These are phyloP conservation scores for Drosophila anceps DNA, from an alignment of 2,888 invertebrate genomes.

Conservation along the genomic window DNA sequence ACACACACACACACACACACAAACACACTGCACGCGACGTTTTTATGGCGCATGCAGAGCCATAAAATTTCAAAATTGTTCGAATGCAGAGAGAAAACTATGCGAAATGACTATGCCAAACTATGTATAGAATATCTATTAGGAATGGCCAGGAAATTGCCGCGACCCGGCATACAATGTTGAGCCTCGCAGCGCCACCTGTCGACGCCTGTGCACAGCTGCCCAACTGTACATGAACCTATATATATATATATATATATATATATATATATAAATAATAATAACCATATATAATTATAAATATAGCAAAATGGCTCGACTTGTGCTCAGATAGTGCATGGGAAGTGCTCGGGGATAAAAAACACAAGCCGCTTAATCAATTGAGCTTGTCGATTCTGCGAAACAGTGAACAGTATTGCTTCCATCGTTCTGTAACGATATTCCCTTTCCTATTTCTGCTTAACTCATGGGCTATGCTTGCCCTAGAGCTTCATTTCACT, in stretches of 20 bases:
- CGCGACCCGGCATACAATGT: conserved; percentile 34
- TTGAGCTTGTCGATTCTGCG: conserved; percentile 12
- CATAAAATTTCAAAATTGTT: conserved; percentile 47
- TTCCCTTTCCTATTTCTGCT: not conserved
- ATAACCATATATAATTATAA: not conserved
- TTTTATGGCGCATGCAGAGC: conserved; percentile 62
- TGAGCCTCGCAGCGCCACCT: conserved; percentile 44
- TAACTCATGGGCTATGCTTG: not conserved
- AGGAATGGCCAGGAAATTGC: conserved; percentile 42
- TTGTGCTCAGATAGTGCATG: conserved; percentile 14
- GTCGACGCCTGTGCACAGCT: conserved; percentile 20
- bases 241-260: not conserved
- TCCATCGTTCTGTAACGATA: not conserved
- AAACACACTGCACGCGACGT: conserved; percentile 47
- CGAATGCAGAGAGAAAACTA: conserved; percentile 29
- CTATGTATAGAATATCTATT: conserved; percentile 63
- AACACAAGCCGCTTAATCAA: conserved; percentile 21
- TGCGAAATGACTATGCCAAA: conserved; percentile 54
- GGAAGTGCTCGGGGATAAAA: conserved; percentile 25
- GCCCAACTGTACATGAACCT: not conserved
- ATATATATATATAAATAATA: not conserved
- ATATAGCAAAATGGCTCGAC: conserved; percentile 1
- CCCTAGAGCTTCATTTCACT: not conserved
- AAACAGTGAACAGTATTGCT: conserved; percentile 6
- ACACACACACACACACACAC: not conserved